These are phyloP conservation scores for Caiman crocodilus DNA, from an alignment of 2,797 vertebrate genomes.

Conservation along the genomic window DNA sequence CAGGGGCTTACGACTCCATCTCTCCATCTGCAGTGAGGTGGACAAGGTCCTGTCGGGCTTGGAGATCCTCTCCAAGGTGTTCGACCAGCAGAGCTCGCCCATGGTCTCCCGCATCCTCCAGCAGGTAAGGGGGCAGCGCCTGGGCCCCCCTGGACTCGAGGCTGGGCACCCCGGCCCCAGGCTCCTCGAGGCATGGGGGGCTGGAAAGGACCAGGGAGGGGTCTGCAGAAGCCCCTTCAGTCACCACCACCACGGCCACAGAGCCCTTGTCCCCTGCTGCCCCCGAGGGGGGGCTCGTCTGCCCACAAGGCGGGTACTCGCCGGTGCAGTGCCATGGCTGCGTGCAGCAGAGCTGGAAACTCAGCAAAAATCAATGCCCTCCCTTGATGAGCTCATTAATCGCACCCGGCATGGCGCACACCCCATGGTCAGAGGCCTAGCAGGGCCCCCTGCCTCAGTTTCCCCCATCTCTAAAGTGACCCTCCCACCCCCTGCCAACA, in stretches of 20 bases:
- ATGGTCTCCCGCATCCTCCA: conserved; percentile 95
- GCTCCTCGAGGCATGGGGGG: background rate
- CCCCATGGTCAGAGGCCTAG: too few relatives aligned
- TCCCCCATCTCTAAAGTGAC: background rate
- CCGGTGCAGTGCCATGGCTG: too few relatives aligned
- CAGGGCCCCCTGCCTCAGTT: background rate
- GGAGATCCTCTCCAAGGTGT: conserved; percentile 96
- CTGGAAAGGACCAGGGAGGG: too few relatives aligned
- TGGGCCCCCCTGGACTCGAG: background rate
- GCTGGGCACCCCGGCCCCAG: background rate
- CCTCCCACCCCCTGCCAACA: background rate
- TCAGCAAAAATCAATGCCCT: too few relatives aligned
- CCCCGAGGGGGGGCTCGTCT: background rate
- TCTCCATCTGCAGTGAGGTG: conserved; percentile 86
- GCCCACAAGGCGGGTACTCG: too few relatives aligned
- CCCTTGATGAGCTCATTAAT: too few relatives aligned
- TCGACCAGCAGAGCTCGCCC: conserved; percentile 95
- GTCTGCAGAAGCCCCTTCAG: too few relatives aligned
- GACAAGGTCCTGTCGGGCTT: conserved; percentile 94
- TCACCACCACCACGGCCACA: too few relatives aligned
- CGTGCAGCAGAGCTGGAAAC: too few relatives aligned
- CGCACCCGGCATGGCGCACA: too few relatives aligned
- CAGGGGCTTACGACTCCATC: background rate
- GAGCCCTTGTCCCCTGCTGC: too few relatives aligned
- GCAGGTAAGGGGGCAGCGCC: conserved; percentile 84